Evolutionary conservation across 2,113 vertebrate species (phyloP).

Genomic region (Mustelus asterias): DNA sequence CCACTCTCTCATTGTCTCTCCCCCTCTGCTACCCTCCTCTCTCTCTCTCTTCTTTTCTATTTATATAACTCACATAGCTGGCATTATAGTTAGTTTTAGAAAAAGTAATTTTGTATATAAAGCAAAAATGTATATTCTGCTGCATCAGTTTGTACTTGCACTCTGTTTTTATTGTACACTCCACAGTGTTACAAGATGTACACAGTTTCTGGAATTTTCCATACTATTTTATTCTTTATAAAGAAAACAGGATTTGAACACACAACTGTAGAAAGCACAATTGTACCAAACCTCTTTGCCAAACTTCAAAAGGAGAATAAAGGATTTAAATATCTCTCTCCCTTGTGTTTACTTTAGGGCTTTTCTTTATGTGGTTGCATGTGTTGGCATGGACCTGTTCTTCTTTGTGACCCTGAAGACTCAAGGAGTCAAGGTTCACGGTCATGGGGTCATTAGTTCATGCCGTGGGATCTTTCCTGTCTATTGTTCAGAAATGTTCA

Average conservation of each 20-base stretch:
- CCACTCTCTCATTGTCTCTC: neutral
- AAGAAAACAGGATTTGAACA: conserved; percentile 36
- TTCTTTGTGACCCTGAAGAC: neutral
- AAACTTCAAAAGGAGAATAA: conserved; percentile 37
- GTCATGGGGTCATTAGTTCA: neutral
- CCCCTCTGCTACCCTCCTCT: neutral
- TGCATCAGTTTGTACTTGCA: conserved; percentile 36
- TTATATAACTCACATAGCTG: conserved; percentile 3
- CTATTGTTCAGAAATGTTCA: neutral
- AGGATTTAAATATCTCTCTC: conserved; percentile 11
- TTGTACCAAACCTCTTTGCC: conserved; percentile 37
- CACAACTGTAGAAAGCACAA: conserved; percentile 37
- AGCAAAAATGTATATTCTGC: conserved; percentile 36
- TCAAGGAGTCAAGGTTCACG: neutral
- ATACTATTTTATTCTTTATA: conserved; percentile 39
- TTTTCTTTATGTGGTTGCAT: neutral
- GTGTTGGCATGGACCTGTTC: neutral
- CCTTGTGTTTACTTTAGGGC: neutral
- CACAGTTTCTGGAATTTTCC: conserved; percentile 35
- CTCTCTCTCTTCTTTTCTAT: neutral
- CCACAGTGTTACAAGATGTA: conserved; percentile 18
- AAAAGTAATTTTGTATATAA: conserved; percentile 37
- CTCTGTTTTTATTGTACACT: conserved; percentile 35
- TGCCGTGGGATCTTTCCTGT: neutral
- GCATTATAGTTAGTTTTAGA: conserved; percentile 35